Evolutionary conservation across 2,113 vertebrate species (phyloP), one percentile per base, ranked within the genome.

Genomic region (Diphyllodes magnificus): DNA sequence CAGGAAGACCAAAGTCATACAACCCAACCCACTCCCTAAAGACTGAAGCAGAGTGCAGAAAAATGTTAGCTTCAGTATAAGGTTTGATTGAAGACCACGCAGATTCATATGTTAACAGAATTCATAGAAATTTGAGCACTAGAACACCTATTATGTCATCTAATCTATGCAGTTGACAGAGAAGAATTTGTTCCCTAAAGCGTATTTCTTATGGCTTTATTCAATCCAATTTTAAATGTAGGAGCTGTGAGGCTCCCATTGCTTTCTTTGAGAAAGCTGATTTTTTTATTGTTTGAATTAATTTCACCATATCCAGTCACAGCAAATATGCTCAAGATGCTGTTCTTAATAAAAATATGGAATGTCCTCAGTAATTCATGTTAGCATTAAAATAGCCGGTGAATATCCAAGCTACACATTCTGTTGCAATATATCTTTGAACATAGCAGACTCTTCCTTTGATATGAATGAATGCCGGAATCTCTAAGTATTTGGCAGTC

Each of bases 241-340:
- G 42, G 57, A 93, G 14, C 31, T 9, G 6, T 50, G 61, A 87
- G 69, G 45, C n/a, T 91, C 39, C 33, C 83, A 65, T 56, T 68
- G 61, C n/a, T 82, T 91, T 83, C 57, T 78, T 64, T 69, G 15
- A 83, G 45, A 87, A 87, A 72, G 35, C 9, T 44, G 61, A 82
- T 89, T 92, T 92, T 21, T 89, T 92, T 95, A 87, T 65, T 93
- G 40, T 85, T 89, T 82, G 61, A 93, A 92, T 92, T 89, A 35
- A 85, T 95, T 92, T 91, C 63, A 65, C 37, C 39, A 39, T 77
- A 66, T 77, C 54, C 66, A 86, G 66, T 63, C 88, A 86, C 10
- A 73, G 63, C 50, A 93, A 93, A 89, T n/a, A 76, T 35, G 44
- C 28, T 91, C 59, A 93, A 91, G 60, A 76, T 44, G 50, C 61